These are phyloP conservation scores for Pelosia muscerda DNA, from an alignment of 2,888 invertebrate species.

Conservation along the genomic window DNA sequence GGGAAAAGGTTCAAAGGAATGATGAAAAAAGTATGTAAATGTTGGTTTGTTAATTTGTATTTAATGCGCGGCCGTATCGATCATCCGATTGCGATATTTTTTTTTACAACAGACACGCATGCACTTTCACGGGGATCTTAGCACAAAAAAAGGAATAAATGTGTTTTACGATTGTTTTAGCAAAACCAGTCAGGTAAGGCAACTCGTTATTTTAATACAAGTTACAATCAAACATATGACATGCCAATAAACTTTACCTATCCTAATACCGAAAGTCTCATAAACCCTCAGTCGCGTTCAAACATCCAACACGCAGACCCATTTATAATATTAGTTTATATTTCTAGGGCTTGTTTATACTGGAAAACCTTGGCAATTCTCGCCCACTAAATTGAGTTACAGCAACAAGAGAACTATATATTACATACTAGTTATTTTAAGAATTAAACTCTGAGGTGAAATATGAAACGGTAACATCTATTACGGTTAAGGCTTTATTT, in stretches of 20 bases:
- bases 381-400: constrained; percentile 18
- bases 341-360: constrained; percentile 24
- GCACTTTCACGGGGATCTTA: too few species aligned
- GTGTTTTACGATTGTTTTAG: background rate
- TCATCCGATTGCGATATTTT: background rate
- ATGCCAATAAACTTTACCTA: background rate
- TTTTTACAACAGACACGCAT: too few species aligned
- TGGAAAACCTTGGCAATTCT: constrained; percentile 22
- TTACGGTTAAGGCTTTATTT: background rate
- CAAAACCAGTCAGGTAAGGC: background rate
- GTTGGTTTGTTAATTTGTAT: too few species aligned
- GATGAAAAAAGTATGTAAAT: too few species aligned
- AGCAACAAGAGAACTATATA: constrained; percentile 23
- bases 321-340: constrained; percentile 27
- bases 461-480: constrained; percentile 33
- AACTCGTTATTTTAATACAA: background rate
- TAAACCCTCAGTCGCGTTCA: constrained; percentile 8
- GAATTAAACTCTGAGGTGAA: constrained; percentile 34
- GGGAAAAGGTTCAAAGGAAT: too few species aligned
- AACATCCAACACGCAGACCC: constrained; percentile 13
- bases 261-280: constrained; percentile 1
- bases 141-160: too few species aligned
- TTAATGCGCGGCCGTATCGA: background rate
- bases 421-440: constrained; percentile 41
- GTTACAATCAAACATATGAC: background rate